Evolutionary conservation across 2,113 vertebrate genomes (phyloP).

Genomic region (Canis aureus): DNA sequence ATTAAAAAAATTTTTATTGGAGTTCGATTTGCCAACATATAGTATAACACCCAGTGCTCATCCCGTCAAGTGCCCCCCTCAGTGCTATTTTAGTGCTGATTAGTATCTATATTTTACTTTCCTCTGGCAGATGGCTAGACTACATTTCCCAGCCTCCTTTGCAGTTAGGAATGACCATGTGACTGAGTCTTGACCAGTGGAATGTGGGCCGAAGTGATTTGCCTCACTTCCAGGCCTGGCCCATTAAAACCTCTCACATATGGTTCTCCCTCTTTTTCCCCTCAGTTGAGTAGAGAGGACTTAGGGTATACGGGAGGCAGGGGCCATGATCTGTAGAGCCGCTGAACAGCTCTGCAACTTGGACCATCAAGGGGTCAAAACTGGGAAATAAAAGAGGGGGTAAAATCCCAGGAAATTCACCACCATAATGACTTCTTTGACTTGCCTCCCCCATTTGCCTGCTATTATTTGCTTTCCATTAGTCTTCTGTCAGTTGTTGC

Average conservation of each 20-base stretch:
- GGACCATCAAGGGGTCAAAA: not conserved
- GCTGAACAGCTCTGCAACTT: not conserved
- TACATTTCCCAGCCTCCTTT: slow-evolving; percentile 26
- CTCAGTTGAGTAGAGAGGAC: not conserved
- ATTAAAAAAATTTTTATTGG: too few relatives aligned
- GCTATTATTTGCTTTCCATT: slow-evolving; percentile 24
- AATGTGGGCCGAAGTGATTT: not conserved
- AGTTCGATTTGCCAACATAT: too few relatives aligned
- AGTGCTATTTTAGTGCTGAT: not conserved
- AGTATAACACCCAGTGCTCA: too few relatives aligned
- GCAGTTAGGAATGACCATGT: not conserved
- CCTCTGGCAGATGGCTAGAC: not conserved
- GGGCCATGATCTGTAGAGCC: not conserved
- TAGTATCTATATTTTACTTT: not conserved
- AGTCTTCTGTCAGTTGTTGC: not conserved
- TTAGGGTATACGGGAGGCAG: not conserved
- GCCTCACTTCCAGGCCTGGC: not conserved
- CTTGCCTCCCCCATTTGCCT: not conserved
- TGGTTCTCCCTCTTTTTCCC: not conserved
- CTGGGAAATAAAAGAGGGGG: not conserved
- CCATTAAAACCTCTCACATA: not conserved
- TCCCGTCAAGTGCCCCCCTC: too few relatives aligned
- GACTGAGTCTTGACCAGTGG: not conserved
- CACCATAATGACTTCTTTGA: not conserved
- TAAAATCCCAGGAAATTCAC: not conserved